Evolutionary conservation across 2,888 invertebrate species (phyloP).

Genomic region (Lypha dubia): DNA sequence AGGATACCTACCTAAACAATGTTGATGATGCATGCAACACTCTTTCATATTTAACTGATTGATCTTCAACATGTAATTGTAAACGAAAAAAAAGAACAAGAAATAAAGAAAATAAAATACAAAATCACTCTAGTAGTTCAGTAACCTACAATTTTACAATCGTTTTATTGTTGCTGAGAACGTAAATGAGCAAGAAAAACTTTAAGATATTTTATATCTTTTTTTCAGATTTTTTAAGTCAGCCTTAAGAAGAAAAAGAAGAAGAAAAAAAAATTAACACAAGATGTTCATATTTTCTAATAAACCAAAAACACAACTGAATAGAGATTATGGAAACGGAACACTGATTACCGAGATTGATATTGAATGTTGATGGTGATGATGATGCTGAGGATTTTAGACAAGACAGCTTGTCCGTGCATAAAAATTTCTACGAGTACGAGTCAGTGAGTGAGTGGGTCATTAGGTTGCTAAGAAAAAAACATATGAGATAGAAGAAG

Average conservation of each 20-base stretch:
- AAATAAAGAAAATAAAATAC: background rate
- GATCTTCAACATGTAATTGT: conserved; percentile 60
- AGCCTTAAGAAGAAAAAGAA: conserved; percentile 44
- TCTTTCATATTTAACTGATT: conserved; percentile 49
- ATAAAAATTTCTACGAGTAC: conserved; percentile 54
- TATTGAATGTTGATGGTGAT: conserved; percentile 48
- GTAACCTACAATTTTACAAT: conserved; percentile 67
- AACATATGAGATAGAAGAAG: conserved; percentile 3
- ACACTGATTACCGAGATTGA: conserved; percentile 59
- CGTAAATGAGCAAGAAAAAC: conserved; percentile 17
- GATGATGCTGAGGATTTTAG: conserved; percentile 39
- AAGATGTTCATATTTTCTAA: conserved; percentile 47
- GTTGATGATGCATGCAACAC: conserved; percentile 17
- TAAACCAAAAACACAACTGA: background rate
- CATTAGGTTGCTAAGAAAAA: conserved; percentile 64
- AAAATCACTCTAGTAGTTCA: conserved; percentile 66
- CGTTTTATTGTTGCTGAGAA: conserved; percentile 28
- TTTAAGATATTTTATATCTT: conserved; percentile 1
- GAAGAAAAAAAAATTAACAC: too few relatives aligned
- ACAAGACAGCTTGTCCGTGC: conserved; percentile 43
- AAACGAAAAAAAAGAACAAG: background rate
- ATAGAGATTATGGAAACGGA: conserved; percentile 43
- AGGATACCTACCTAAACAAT: background rate
- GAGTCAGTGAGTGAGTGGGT: conserved; percentile 67
- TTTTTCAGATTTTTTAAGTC: conserved; percentile 20